These are phyloP conservation scores for Rhinogobio ventralis DNA, from an alignment of 2,797 vertebrate species.

Conservation along the genomic window DNA sequence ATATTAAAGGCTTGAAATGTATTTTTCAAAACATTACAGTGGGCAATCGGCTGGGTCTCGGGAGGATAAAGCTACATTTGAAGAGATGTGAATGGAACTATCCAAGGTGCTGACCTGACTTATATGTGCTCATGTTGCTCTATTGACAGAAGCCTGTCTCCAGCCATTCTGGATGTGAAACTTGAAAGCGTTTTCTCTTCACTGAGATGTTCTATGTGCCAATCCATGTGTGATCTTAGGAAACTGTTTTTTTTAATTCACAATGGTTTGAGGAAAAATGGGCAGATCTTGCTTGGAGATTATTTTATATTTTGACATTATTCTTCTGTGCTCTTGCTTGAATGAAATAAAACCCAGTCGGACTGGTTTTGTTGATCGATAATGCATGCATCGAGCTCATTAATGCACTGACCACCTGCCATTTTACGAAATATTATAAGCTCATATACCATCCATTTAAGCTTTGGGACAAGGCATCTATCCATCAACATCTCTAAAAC, in stretches of 20 bases:
- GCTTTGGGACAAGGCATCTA: background rate
- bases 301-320: conserved; percentile 22
- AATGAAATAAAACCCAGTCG: conserved; percentile 42
- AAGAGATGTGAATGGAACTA: conserved; percentile 72
- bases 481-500: background rate
- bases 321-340: conserved; percentile 24
- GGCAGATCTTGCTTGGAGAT: background rate
- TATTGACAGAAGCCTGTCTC: background rate
- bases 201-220: conserved; percentile 44
- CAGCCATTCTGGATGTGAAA: conserved; percentile 14
- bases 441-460: background rate
- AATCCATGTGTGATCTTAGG: background rate
- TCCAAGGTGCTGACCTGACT: conserved; percentile 86
- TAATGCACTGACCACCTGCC: background rate
- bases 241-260: conserved; percentile 8
- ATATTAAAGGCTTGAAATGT: background rate
- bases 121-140: conserved; percentile 45
- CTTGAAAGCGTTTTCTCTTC: conserved; percentile 9
- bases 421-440: background rate
- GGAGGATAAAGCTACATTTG: background rate
- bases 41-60: background rate
- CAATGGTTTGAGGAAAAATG: background rate
- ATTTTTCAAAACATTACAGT: background rate
- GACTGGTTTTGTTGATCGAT: conserved; percentile 19
- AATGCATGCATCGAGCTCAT: background rate